phyloP scores from a whole-genome alignment of 2,888 invertebrate species.

The Chloroclystis v-ata region DNA sequence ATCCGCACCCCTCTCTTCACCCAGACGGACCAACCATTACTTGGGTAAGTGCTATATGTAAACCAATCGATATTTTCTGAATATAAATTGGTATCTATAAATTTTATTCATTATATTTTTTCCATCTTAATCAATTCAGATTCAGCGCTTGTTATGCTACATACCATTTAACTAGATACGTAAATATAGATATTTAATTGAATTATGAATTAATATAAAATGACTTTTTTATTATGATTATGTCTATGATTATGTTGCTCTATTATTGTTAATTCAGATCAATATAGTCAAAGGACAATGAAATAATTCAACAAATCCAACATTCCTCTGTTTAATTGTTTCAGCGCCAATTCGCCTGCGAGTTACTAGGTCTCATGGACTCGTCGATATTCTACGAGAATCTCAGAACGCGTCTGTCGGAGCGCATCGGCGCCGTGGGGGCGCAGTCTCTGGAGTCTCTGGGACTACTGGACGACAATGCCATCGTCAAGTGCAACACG shows the following conservation, averaged over 20 bases:
- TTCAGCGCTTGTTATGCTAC: no score
- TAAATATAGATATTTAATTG: no score
- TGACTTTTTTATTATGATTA: no score
- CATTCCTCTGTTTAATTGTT: constrained; percentile 26
- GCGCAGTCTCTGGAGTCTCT: constrained; percentile 90
- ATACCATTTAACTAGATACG: no score
- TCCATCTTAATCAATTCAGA: no score
- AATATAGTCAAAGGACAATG: not conserved
- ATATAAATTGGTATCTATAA: no score
- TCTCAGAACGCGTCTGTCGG: constrained; percentile 88
- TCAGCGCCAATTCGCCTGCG: constrained; percentile 90
- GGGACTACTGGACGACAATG: constrained; percentile 90
- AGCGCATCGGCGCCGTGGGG: constrained; percentile 84
- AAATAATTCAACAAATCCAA: no score
- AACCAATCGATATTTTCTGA: no score
- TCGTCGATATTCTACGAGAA: constrained; percentile 95
- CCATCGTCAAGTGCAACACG: constrained; percentile 88
- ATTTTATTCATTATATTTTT: no score
- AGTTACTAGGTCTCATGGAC: constrained; percentile 88
- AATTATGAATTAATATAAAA: no score
- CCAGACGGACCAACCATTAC: constrained; percentile 96
- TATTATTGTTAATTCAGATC: not conserved
- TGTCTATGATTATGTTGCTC: no score
- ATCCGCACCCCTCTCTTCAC: constrained; percentile 93
- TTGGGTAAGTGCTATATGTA: no score